Evolutionary conservation across 2,797 vertebrate genomes (phyloP), one percentile per base, ranked within the genome.

Genomic region (Uromys caudimaculatus): DNA sequence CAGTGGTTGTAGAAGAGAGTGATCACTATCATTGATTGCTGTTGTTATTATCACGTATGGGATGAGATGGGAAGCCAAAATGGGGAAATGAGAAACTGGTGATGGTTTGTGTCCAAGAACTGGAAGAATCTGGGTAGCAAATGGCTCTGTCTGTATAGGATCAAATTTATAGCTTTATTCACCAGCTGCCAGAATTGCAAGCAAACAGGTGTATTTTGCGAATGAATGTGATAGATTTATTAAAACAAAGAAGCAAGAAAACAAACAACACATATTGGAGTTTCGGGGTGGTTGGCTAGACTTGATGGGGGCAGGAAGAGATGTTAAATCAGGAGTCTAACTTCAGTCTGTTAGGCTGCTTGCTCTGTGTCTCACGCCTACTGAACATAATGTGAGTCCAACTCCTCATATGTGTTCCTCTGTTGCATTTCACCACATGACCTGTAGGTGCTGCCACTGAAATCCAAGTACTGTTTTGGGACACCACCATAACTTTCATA

Each of bases 261-360:
- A 84, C 56, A 75, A 90, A 54, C 32, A 91, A 47, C 9, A 7
- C 38, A 56, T 7, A 1, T 0, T 38, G 17, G 64, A 75, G 5
- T 52, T 32, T n/a, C 62, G 21, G 38, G 58, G 7, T 6, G 35
- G 35, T 41, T 90, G 60, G 54, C 19, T 76, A 69, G 47, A 82
- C 52, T 60, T 21, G 62, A 56, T 47, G 32, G 29, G 62, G 27
- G n/a, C 81, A 29, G 94, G 23, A 75, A 93, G 10, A 71, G 44
- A 64, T 89, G 56, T 91, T 82, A 93, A 94, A 89, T 54, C 4
- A 64, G 41, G 1, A 38, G 81, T 93, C 85, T 76, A 91, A 97
- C 87, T 94, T 95, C 91, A 97, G n/a, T 91, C 86, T 87, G 75
- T 93, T 94, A 94, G 35, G 21, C 29, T 58, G 86, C 41, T 96